Evolutionary conservation across 2,113 vertebrate species (phyloP).

Genomic region (Aegotheles bennettii): DNA sequence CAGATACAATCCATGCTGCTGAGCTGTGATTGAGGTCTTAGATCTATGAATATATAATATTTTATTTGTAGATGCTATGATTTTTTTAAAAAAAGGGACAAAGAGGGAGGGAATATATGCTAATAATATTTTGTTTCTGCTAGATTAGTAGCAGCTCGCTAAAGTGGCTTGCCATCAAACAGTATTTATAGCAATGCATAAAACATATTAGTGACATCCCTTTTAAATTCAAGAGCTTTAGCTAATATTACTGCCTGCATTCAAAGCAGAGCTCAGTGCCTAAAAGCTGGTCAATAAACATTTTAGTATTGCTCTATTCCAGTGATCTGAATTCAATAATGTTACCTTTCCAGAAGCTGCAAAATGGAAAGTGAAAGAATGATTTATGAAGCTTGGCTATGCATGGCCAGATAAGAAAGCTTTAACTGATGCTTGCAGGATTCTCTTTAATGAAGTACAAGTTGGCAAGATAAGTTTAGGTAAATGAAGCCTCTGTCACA

Average conservation of each 20-base stretch:
- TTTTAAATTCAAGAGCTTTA: constrained; percentile 67
- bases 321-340: constrained; percentile 79
- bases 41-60: neutral
- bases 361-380: constrained; percentile 78
- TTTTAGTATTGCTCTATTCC: constrained; percentile 72
- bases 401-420: constrained; percentile 76
- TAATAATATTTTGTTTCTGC: constrained; percentile 41
- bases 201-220: constrained; percentile 53
- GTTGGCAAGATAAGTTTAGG: constrained; percentile 80
- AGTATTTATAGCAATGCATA: constrained; percentile 60
- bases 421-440: constrained; percentile 78
- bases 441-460: constrained; percentile 81
- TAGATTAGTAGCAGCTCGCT: constrained; percentile 37
- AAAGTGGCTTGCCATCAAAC: constrained; percentile 24
- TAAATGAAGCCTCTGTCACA: constrained; percentile 80
- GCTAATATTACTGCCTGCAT: constrained; percentile 64
- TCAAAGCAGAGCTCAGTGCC: constrained; percentile 56
- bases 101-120: neutral
- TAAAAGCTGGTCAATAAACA: constrained; percentile 77
- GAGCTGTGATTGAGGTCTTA: neutral
- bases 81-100: neutral
- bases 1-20: neutral
- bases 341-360: constrained; percentile 72
- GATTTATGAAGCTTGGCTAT: constrained; percentile 81
- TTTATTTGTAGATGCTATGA: constrained; percentile 5